Evolutionary conservation across 2,797 vertebrate genomes (phyloP).

Genomic region (Tragelaphus eurycerus): DNA sequence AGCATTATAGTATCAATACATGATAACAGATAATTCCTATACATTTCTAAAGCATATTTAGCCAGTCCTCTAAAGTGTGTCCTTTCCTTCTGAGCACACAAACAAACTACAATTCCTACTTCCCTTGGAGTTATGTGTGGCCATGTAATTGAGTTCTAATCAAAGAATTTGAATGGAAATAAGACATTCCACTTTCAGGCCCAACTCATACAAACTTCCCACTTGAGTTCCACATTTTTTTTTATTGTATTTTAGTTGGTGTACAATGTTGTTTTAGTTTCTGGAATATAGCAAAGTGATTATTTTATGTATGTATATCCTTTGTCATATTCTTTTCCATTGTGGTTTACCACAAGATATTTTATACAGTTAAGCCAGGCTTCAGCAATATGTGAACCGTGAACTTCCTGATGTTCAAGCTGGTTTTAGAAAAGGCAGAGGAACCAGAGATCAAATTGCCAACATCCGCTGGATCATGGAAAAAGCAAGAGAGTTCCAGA

Average conservation of each 20-base stretch:
- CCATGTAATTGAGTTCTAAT: not conserved
- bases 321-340: not conserved
- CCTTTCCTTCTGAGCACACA: not conserved
- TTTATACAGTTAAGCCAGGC: not conserved
- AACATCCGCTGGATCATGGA: too few relatives aligned
- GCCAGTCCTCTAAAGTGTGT: not conserved
- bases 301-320: not conserved
- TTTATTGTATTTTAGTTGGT: not conserved
- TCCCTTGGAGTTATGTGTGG: not conserved
- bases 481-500: too few relatives aligned
- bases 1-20: not conserved
- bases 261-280: not conserved
- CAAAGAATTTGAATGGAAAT: not conserved
- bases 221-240: not conserved
- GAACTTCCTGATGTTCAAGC: too few relatives aligned
- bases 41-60: not conserved
- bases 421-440: too few relatives aligned
- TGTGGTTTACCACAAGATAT: not conserved
- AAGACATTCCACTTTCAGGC: not conserved
- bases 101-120: not conserved
- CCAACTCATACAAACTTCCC: not conserved
- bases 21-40: not conserved
- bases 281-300: not conserved
- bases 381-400: too few relatives aligned
- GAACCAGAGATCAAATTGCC: too few relatives aligned